These are phyloP conservation scores for Andrena dorsata DNA, from an alignment of 2,888 invertebrate species.

Conservation along the genomic window DNA sequence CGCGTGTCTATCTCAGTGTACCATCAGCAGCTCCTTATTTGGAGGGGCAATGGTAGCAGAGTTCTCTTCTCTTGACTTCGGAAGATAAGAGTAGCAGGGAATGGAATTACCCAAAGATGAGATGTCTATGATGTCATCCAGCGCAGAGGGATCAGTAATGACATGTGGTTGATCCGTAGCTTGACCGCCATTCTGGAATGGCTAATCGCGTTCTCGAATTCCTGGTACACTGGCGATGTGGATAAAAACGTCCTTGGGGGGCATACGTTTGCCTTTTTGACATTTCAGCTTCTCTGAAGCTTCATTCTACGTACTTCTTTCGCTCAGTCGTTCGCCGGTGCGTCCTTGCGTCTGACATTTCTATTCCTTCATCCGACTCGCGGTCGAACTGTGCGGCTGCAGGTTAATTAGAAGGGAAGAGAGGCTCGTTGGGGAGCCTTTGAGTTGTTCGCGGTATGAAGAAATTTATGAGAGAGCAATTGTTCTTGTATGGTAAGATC, in stretches of 20 bases:
- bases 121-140: conserved; percentile 72
- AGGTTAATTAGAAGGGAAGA: conserved; percentile 16
- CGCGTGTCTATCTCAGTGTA: conserved; percentile 73
- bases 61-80: conserved; percentile 30
- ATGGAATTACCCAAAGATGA: conserved; percentile 63
- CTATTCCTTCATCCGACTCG: conserved; percentile 16
- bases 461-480: too few relatives aligned
- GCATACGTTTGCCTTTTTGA: conserved; percentile 2
- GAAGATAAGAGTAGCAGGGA: conserved; percentile 51
- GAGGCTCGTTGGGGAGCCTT: conserved; percentile 1
- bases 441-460: too few relatives aligned
- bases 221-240: conserved; percentile 28
- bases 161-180: conserved; percentile 49
- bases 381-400: not conserved
- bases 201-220: conserved; percentile 52
- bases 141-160: conserved; percentile 64
- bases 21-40: conserved; percentile 73
- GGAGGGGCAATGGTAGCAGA: conserved; percentile 33
- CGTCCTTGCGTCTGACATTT: conserved; percentile 36
- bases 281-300: conserved; percentile 12
- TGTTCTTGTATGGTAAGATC: too few relatives aligned
- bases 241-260: conserved; percentile 33
- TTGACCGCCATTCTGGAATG: conserved; percentile 50
- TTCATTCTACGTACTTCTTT: conserved; percentile 4
- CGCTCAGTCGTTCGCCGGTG: conserved; percentile 2